Percentiles rank a stretch among this genome's conserved stretches.
These are phyloP conservation scores for Sternotherus odoratus DNA, from an alignment of 2,797 vertebrate species.

Conservation along the genomic window DNA sequence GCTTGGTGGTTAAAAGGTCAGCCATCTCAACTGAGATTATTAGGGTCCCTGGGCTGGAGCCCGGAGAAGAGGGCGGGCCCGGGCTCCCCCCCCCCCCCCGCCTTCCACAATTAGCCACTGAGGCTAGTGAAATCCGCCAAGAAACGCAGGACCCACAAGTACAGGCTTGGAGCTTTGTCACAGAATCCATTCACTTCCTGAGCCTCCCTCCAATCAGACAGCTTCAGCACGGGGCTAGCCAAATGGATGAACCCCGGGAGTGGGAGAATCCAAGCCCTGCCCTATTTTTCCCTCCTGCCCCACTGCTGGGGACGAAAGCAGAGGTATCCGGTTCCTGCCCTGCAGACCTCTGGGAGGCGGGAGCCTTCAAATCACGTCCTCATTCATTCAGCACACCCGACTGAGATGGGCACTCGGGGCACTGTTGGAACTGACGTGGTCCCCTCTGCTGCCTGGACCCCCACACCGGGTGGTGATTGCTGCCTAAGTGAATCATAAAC, in stretches of 20 bases:
- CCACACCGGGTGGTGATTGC: not conserved
- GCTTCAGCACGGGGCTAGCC: not conserved
- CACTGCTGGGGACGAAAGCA: not conserved
- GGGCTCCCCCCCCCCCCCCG: too few species aligned
- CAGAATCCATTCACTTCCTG: accelerated
- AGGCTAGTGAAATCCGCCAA: too few species aligned
- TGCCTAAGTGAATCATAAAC: constrained; percentile 1
- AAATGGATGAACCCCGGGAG: not conserved
- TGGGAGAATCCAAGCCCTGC: not conserved
- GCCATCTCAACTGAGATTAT: too few species aligned
- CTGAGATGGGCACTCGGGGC: not conserved
- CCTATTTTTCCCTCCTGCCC: not conserved
- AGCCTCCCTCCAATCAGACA: not conserved
- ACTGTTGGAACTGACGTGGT: not conserved
- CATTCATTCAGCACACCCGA: accelerated
- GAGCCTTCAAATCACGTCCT: not conserved
- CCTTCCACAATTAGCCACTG: too few species aligned
- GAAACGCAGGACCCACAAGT: too few species aligned
- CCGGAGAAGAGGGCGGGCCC: too few species aligned
- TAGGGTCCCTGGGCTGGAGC: too few species aligned
- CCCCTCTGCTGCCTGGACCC: not conserved
- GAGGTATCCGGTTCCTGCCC: not conserved
- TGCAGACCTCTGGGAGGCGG: not conserved
- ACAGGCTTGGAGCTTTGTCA: too few species aligned
- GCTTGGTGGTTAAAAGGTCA: too few species aligned